These are phyloP conservation scores for Achroia grisella DNA, from an alignment of 1,140 invertebrate species.

Conservation along the genomic window DNA sequence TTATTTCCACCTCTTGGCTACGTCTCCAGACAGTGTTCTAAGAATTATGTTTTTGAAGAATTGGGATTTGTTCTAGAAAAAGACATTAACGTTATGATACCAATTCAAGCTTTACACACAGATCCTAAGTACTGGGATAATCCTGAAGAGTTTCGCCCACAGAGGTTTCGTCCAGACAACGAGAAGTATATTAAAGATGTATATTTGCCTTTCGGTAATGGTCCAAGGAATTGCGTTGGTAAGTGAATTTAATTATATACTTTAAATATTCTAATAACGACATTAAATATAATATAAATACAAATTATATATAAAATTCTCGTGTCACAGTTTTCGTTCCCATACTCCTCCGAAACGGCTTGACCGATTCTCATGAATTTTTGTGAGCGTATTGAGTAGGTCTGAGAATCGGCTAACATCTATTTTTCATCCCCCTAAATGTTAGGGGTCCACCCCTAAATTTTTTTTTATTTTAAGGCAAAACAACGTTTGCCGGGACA, in stretches of 20 bases:
- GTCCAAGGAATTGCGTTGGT: not conserved
- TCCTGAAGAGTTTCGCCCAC: slow-evolving; percentile 74
- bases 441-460: too few relatives aligned
- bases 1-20: slow-evolving; percentile 55
- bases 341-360: too few relatives aligned
- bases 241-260: not conserved
- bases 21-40: slow-evolving; percentile 39
- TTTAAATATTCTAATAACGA: too few relatives aligned
- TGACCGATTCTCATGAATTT: too few relatives aligned
- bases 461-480: too few relatives aligned
- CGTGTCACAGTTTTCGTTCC: too few relatives aligned
- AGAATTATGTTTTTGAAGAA: slow-evolving; percentile 52
- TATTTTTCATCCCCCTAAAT: too few relatives aligned
- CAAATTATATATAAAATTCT: too few relatives aligned
- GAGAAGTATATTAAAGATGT: not conserved
- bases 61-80: slow-evolving; percentile 45
- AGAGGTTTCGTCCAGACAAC: slow-evolving; percentile 69
- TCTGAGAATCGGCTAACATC: too few relatives aligned
- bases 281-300: too few relatives aligned
- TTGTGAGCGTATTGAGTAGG: too few relatives aligned
- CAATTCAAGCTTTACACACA: slow-evolving; percentile 74
- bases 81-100: slow-evolving; percentile 70
- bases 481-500: too few relatives aligned
- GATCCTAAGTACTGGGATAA: slow-evolving; percentile 71
- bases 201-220: not conserved